Evolutionary conservation across 2,113 vertebrate species (phyloP).

Genomic region (Ceyx melanurus): DNA sequence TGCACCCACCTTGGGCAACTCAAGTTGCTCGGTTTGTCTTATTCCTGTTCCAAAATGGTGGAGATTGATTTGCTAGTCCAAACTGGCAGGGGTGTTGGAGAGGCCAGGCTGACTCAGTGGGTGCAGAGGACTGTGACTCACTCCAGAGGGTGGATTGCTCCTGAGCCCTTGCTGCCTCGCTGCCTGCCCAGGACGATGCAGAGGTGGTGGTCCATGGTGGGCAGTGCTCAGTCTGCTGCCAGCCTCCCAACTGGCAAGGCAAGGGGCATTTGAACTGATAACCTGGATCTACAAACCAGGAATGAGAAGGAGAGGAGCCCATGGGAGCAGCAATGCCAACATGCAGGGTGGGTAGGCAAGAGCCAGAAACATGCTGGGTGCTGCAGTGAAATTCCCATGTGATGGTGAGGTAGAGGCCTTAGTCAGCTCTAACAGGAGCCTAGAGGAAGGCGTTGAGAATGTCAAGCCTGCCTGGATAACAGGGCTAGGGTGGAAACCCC

Average conservation of each 20-base stretch:
- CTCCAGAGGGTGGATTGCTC: not conserved
- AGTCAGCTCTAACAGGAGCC: accelerated
- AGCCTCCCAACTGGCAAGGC: accelerated
- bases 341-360: not conserved
- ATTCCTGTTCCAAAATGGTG: not conserved
- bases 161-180: accelerated
- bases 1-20: not conserved
- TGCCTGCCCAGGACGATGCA: accelerated
- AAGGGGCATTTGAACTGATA: not conserved
- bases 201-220: not conserved
- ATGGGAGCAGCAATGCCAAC: accelerated
- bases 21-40: not conserved
- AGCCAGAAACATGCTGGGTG: not conserved
- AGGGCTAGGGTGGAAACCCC: accelerated
- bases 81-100: not conserved
- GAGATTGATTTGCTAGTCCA: not conserved
- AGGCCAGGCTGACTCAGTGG: not conserved
- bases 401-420: not conserved
- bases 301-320: not conserved
- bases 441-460: not conserved
- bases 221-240: accelerated
- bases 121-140: not conserved
- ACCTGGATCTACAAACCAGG: not conserved
- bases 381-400: not conserved
- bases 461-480: not conserved